Conservation (phyloP, 64 coral and sea anemone species). For the Montipora efflorescens region DNA sequence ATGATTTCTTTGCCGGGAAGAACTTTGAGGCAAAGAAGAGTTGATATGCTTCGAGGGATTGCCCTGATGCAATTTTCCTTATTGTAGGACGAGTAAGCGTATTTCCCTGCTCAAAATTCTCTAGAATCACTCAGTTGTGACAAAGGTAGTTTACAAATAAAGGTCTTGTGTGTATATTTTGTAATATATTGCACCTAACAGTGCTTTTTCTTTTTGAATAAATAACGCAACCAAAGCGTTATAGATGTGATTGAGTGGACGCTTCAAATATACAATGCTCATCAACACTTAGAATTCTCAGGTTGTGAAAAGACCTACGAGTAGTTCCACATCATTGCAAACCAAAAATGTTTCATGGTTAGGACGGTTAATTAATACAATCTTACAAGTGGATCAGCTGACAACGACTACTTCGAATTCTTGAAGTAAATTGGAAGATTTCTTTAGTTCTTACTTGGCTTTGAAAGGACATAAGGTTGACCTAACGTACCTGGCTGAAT, state of each 20-base stretch:
- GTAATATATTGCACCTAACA: neutral
- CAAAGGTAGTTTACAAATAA: neutral
- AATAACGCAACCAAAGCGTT: neutral
- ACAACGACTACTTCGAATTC: neutral
- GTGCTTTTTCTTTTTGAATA: neutral
- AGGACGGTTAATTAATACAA: too few relatives aligned
- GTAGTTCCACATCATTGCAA: too few relatives aligned
- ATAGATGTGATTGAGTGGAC: neutral
- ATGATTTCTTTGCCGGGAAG: conserved; percentile 11
- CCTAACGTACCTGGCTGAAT: neutral
- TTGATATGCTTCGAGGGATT: conserved; percentile 47
- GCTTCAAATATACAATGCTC: too few relatives aligned
- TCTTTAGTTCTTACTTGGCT: neutral
- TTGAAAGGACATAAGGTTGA: neutral
- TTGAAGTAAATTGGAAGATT: neutral
- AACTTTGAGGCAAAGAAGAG: conserved; percentile 39
- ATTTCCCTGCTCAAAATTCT: neutral
- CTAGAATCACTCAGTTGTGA: neutral
- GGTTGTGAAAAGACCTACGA: too few relatives aligned
- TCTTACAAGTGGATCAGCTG: too few relatives aligned
- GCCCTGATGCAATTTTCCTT: conserved; percentile 10
- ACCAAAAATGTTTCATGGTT: too few relatives aligned
- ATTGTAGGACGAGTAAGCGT: neutral
- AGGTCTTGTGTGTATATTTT: neutral
- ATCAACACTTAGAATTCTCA: neutral